A percentile compares a stretch with the other conserved stretches of the same genome.
phyloP scores from a whole-genome alignment of 2,113 vertebrate species.

The Gnathonemus longibarbis region DNA sequence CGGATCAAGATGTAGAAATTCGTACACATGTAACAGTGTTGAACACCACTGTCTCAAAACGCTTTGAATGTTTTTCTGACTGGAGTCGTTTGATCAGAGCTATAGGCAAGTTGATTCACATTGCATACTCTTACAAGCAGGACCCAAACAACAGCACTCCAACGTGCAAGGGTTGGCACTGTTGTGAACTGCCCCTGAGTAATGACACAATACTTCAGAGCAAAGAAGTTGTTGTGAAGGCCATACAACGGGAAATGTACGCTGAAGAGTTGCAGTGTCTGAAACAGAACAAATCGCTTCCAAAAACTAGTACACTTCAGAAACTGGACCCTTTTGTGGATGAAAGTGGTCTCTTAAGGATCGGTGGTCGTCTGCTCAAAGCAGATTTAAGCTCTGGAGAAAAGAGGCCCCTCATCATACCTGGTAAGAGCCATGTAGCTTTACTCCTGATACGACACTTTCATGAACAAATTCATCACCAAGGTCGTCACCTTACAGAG shows the following conservation, averaged over 20 bases:
- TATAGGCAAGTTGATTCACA: not conserved
- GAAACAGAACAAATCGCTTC: too few species aligned
- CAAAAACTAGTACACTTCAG: too few species aligned
- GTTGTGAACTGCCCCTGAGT: too few species aligned
- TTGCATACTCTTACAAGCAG: too few species aligned
- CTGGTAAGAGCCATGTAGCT: not conserved
- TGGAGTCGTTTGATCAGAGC: not conserved
- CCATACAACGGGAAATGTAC: too few species aligned
- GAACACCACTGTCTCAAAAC: not conserved
- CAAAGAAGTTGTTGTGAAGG: too few species aligned
- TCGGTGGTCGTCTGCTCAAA: not conserved
- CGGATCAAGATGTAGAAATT: not conserved
- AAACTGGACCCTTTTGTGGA: not conserved
- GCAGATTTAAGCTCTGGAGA: not conserved
- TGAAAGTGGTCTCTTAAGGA: not conserved
- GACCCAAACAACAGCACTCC: not conserved
- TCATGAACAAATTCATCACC: slow-evolving; percentile 14
- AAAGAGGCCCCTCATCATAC: not conserved
- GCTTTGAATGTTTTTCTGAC: not conserved
- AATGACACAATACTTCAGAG: too few species aligned
- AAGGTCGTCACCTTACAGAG: slow-evolving; percentile 18
- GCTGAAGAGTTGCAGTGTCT: too few species aligned
- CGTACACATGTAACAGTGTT: not conserved
- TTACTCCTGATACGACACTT: not conserved
- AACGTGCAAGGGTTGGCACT: not conserved